Conservation (phyloP, 2,113 vertebrate species). For the Sialia sialis region DNA sequence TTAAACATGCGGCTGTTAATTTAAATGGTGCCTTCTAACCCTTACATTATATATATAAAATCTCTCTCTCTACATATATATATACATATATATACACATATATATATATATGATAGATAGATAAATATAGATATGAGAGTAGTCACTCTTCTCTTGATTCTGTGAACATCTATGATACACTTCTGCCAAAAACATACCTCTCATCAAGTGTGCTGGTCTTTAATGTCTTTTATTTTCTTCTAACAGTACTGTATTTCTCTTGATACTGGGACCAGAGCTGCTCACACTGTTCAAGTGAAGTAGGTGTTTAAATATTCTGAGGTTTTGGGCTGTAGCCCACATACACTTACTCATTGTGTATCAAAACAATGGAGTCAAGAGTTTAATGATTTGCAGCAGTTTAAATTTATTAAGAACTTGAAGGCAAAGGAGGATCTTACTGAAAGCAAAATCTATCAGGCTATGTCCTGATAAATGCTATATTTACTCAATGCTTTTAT, state of each 20-base stretch:
- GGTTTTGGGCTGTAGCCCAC: background rate
- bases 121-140: background rate
- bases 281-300: background rate
- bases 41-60: background rate
- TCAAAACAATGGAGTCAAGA: background rate
- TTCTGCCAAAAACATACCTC: background rate
- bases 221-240: background rate
- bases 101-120: background rate
- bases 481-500: background rate
- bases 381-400: background rate
- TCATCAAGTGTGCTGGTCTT: background rate
- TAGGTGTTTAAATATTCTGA: background rate
- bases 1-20: background rate
- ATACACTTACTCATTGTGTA: background rate
- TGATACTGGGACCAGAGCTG: background rate
- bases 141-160: fast-evolving
- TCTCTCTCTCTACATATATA: background rate
- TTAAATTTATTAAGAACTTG: background rate
- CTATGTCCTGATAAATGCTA: background rate
- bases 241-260: background rate
- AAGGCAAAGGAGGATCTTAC: background rate
- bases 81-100: too few species aligned
- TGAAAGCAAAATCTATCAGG: background rate
- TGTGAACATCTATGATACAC: background rate
- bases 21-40: background rate